Evolutionary conservation across 2,888 invertebrate species (phyloP), one percentile per base, ranked within the genome.

Genomic region (Apotomis betuletana): DNA sequence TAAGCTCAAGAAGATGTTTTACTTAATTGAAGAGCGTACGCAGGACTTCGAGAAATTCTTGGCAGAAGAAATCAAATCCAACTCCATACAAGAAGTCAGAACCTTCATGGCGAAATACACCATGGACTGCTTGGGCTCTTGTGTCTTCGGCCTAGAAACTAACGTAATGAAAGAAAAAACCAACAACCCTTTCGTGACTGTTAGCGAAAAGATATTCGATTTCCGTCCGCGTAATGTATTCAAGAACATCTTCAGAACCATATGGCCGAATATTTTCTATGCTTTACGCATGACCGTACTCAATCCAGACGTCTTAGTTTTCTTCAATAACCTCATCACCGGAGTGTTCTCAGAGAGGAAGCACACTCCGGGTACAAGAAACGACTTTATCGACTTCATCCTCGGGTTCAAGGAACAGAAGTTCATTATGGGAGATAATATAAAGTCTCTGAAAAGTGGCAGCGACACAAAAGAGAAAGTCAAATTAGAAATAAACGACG

Each of bases 1-100:
- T 0, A 91, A 90, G 75, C 88, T 90, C 83, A 90, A 85, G 73
- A 87, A 82, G 13, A 91, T 91, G 91, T 91, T 90, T 63, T 77
- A 85, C 71, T 74, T 90, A 9, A 84, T 90, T 5, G 80, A 83
- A 62, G 81, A 83, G 6, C 86, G 86, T 64, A 70, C 82, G 0
- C 65, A 76, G 8, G 75, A 74, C 0, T 83, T 88, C 3, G 88
- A 90, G 55, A 77, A 75, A 0, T 73, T 87, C 65, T 76, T 90
- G 0, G 82, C 83, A 13, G 74, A 81, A 5, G 77, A 79, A 60
- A 72, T 63, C 5, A 81, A 83, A 63, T 70, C 75, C 12, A 58
- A 44, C 3, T 75, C 74, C 0, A 76, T 75, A 0, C 55, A 86
- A 0, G 87, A 90, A 52, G 77, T 77, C 0, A 83, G 81, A 10